Percentiles rank a stretch among this genome's conserved stretches.
Conservation (phyloP, 2,888 invertebrate genomes). For the Cephus pulcher region DNA sequence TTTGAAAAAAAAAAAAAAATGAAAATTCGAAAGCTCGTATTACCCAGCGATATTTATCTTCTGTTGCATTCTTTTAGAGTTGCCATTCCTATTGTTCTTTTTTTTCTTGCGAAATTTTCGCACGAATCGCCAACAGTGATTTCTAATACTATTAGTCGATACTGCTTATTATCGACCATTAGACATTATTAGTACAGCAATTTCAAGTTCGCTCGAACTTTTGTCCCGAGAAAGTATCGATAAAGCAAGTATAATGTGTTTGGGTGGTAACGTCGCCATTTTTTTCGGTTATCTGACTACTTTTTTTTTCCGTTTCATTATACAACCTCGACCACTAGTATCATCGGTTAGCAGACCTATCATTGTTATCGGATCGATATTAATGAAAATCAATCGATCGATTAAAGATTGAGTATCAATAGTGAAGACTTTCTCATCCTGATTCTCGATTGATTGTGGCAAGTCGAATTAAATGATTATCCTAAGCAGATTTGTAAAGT, state of each 20-base stretch:
- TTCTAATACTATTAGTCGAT: neutral
- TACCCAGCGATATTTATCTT: neutral
- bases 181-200: neutral
- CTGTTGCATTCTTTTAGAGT: neutral
- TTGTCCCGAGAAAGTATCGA: neutral
- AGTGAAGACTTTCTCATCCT: neutral
- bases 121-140: neutral
- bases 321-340: neutral
- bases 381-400: neutral
- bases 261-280: neutral
- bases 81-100: neutral
- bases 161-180: neutral
- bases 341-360: neutral
- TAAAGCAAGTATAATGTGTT: neutral
- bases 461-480: neutral
- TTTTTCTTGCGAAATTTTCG: neutral
- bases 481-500: neutral
- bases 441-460: neutral
- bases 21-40: neutral
- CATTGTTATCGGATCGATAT: neutral
- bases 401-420: neutral
- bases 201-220: neutral
- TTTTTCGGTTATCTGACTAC: neutral
- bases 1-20: neutral
- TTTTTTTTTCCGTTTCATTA: neutral